Evolutionary conservation across 1,140 invertebrate species (phyloP).

Genomic region (Drosophila navojoa): DNA sequence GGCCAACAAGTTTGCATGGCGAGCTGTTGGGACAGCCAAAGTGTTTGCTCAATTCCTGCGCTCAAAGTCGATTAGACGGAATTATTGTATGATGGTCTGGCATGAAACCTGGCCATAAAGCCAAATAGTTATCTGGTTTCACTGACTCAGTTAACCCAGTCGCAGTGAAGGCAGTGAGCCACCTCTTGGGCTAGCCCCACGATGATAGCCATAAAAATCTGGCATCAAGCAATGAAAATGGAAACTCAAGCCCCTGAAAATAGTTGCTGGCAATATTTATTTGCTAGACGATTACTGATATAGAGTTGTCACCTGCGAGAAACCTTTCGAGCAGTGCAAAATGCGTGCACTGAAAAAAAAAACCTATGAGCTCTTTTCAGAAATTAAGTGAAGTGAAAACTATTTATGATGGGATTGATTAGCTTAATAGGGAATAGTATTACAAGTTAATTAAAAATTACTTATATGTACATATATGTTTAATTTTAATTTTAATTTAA

Average conservation of each 20-base stretch:
- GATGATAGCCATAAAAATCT: constrained; percentile 17
- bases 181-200: constrained; percentile 27
- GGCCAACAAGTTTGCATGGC: constrained; percentile 39
- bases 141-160: background rate
- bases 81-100: constrained; percentile 76
- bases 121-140: constrained; percentile 75
- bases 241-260: constrained; percentile 7
- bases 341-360: constrained; percentile 30
- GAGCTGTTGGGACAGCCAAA: constrained; percentile 30
- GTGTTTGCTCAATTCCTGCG: constrained; percentile 78
- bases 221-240: constrained; percentile 11
- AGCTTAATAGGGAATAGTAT: too few species aligned
- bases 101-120: constrained; percentile 74
- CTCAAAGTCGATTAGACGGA: constrained; percentile 70
- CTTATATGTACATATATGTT: too few species aligned
- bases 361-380: background rate
- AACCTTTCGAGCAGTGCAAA: constrained; percentile 20
- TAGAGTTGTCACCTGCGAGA: constrained; percentile 60
- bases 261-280: constrained; percentile 27
- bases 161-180: constrained; percentile 24
- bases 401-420: too few species aligned
- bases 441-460: too few species aligned
- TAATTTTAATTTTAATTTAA: too few species aligned
- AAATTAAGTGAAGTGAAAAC: background rate
- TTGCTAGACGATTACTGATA: constrained; percentile 37